These are phyloP conservation scores for Poecilobothrus nobilitatus DNA, from an alignment of 2,888 invertebrate genomes.

Conservation along the genomic window DNA sequence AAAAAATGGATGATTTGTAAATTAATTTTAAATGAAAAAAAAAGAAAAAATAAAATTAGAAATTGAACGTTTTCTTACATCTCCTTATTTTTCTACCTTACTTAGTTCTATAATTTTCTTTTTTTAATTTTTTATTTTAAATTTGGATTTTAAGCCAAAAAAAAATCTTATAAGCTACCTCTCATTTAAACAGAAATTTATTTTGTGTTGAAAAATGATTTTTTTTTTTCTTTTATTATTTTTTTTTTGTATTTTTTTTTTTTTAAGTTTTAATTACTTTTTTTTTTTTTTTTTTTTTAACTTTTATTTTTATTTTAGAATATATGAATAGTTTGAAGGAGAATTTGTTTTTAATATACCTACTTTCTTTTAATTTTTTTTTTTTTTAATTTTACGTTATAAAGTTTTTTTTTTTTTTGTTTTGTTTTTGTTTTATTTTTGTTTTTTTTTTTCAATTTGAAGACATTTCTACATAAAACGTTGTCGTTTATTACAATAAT, in stretches of 20 bases:
- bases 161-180: constrained; percentile 3
- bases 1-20: too few relatives aligned
- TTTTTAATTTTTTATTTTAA: neutral
- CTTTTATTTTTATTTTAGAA: neutral
- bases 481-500: constrained; percentile 59
- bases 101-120: neutral
- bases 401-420: neutral
- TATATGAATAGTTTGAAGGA: constrained; percentile 7
- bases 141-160: neutral
- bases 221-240: neutral
- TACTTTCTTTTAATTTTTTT: neutral
- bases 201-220: neutral
- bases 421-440: neutral
- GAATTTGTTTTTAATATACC: neutral
- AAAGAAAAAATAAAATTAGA: too few relatives aligned
- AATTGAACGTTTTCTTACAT: neutral
- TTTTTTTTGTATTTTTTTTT: neutral
- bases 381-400: neutral
- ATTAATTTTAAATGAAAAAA: too few relatives aligned
- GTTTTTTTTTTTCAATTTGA: neutral
- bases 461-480: constrained; percentile 52
- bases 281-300: neutral
- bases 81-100: neutral
- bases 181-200: neutral
- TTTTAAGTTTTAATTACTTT: neutral